phyloP scores from a whole-genome alignment of 2,113 vertebrate genomes.

The Hippocampus zosterae region DNA sequence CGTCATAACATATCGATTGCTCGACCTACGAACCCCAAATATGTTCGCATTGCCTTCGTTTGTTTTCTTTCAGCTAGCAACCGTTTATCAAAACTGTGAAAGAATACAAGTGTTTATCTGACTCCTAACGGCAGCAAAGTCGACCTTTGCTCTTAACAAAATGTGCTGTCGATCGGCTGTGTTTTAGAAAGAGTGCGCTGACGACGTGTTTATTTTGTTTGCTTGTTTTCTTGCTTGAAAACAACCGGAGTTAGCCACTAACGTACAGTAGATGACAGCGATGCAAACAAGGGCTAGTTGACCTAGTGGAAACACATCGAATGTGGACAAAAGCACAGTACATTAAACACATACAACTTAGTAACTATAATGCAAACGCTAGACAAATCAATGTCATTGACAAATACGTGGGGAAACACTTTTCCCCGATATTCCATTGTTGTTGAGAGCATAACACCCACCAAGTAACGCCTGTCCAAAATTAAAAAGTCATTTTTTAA shows the following conservation, averaged over 20 bases:
- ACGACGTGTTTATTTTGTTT: not conserved
- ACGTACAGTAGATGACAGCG: conserved; percentile 30
- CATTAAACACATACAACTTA: not conserved
- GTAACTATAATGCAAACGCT: not conserved
- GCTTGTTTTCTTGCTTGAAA: conserved; percentile 1
- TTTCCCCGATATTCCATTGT: not conserved
- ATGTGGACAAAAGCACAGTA: not conserved
- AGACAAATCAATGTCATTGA: not conserved
- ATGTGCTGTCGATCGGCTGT: not conserved
- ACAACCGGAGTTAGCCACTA: conserved; percentile 26
- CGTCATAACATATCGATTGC: not conserved
- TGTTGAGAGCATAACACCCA: not conserved
- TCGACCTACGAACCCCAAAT: not conserved
- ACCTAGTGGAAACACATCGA: not conserved
- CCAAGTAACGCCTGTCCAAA: not conserved
- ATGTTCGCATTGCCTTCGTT: conserved; percentile 16
- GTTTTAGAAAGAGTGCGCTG: not conserved
- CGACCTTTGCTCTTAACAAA: not conserved
- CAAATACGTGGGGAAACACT: not conserved
- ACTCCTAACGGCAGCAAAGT: not conserved
- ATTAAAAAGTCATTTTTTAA: not conserved
- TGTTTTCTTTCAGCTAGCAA: conserved; percentile 34
- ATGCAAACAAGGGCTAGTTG: conserved; percentile 22
- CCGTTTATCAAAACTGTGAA: not conserved
- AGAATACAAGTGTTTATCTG: not conserved